Percentiles rank a stretch among this genome's conserved stretches.
phyloP scores from a whole-genome alignment of 2,888 invertebrate genomes.

The Tinea semifulvella region DNA sequence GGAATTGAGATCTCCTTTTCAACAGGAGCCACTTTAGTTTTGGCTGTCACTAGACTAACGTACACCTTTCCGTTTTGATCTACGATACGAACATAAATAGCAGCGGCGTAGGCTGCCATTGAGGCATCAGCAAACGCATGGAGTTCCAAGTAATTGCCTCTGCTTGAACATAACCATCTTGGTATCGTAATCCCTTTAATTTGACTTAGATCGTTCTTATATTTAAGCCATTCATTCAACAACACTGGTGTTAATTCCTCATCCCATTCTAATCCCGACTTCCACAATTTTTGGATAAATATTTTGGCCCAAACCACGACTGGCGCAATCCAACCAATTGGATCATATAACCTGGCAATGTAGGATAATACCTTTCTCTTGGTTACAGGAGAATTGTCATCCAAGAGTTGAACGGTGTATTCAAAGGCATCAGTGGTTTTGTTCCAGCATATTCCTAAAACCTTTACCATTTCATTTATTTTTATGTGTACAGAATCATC shows the following conservation, averaged over 20 bases:
- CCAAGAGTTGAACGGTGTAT: slow-evolving; percentile 19
- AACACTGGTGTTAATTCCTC: slow-evolving; percentile 16
- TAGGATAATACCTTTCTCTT: slow-evolving; percentile 23
- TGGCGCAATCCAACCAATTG: slow-evolving; percentile 25
- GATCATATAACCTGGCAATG: slow-evolving; percentile 24
- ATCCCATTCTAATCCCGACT: slow-evolving; percentile 20
- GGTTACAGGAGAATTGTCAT: slow-evolving; percentile 15
- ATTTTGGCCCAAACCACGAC: slow-evolving; percentile 20
- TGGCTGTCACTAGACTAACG: slow-evolving; percentile 19
- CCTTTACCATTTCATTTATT: slow-evolving; percentile 20
- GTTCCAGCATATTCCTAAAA: slow-evolving; percentile 25
- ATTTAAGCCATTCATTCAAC: slow-evolving; percentile 17
- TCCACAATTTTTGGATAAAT: slow-evolving; percentile 22
- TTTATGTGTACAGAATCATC: slow-evolving; percentile 17
- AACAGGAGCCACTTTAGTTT: slow-evolving; percentile 21
- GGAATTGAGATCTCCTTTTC: slow-evolving; percentile 21
- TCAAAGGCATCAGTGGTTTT: slow-evolving; percentile 20
- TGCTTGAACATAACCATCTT: slow-evolving; percentile 17
- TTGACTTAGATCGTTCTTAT: slow-evolving; percentile 14
- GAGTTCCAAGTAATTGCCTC: slow-evolving; percentile 15
- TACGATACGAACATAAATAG: slow-evolving; percentile 18
- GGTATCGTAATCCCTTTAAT: slow-evolving; percentile 18
- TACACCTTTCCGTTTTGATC: neutral
- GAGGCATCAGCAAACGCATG: slow-evolving; percentile 22
- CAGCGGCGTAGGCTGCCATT: slow-evolving; percentile 20